A percentile compares a stretch with the other conserved stretches of the same genome.
Evolutionary conservation across 2,113 vertebrate genomes (phyloP).

Genomic region (Lepus europaeus): DNA sequence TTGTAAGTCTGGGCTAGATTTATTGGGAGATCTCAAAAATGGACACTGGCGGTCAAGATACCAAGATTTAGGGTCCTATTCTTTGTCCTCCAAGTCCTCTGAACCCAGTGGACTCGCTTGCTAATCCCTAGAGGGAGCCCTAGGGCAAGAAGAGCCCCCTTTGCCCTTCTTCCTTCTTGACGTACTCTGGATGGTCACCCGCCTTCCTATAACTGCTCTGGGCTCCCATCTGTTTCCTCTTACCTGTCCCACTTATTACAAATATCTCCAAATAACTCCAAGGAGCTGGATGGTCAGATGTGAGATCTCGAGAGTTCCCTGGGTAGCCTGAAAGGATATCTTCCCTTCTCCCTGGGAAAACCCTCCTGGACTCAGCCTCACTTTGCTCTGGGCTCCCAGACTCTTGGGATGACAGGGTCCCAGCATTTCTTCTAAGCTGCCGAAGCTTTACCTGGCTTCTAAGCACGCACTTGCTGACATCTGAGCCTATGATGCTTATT

Average conservation of each 20-base stretch:
- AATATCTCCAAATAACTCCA: too few relatives aligned
- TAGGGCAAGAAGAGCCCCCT: neutral
- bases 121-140: conserved; percentile 13
- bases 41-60: neutral
- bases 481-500: neutral
- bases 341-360: neutral
- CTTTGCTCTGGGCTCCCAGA: too few relatives aligned
- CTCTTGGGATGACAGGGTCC: neutral
- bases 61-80: neutral
- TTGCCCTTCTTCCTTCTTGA: neutral
- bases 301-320: neutral
- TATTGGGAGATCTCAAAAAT: neutral
- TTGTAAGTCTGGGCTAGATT: neutral
- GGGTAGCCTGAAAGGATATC: neutral
- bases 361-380: neutral
- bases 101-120: neutral
- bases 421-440: neutral
- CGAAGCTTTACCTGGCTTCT: neutral
- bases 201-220: too few relatives aligned
- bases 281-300: neutral
- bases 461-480: neutral
- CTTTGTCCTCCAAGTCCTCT: neutral
- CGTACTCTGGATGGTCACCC: too few relatives aligned
- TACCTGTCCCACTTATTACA: too few relatives aligned
- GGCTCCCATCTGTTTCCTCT: too few relatives aligned